Conservation (phyloP, 2,113 vertebrate species). For the Raja brachyura region DNA sequence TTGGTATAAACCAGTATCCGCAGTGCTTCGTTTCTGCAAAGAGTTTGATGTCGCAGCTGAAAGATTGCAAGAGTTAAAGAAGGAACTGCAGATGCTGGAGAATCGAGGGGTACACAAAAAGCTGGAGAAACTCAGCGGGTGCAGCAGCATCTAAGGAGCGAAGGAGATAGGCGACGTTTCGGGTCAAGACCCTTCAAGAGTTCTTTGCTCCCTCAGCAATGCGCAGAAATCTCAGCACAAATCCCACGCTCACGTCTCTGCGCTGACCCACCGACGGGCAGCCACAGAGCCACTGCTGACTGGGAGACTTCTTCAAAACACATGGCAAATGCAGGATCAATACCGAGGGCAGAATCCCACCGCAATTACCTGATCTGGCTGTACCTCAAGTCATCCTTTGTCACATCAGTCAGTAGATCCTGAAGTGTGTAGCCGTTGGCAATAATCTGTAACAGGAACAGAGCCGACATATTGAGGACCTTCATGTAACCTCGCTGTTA, state of each 20-base stretch:
- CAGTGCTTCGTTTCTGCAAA: too few relatives aligned
- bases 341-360: not conserved
- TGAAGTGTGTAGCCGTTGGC: conserved; percentile 69
- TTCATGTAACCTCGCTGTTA: not conserved
- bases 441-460: conserved; percentile 55
- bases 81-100: too few relatives aligned
- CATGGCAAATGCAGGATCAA: not conserved
- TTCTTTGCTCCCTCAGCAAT: not conserved
- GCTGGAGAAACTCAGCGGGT: too few relatives aligned
- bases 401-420: conserved; percentile 62
- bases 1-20: too few relatives aligned
- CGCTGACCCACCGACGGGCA: not conserved
- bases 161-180: too few relatives aligned
- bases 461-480: not conserved
- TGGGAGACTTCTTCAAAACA: not conserved
- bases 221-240: not conserved
- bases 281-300: not conserved
- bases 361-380: conserved; percentile 59
- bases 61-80: not conserved
- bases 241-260: not conserved
- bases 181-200: too few relatives aligned
- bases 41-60: not conserved
- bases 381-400: conserved; percentile 72
- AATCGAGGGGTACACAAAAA: too few relatives aligned
- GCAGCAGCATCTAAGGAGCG: too few relatives aligned